These are phyloP conservation scores for Rhegmatorhina hoffmannsi DNA, from an alignment of 2,113 vertebrate genomes.

Conservation along the genomic window DNA sequence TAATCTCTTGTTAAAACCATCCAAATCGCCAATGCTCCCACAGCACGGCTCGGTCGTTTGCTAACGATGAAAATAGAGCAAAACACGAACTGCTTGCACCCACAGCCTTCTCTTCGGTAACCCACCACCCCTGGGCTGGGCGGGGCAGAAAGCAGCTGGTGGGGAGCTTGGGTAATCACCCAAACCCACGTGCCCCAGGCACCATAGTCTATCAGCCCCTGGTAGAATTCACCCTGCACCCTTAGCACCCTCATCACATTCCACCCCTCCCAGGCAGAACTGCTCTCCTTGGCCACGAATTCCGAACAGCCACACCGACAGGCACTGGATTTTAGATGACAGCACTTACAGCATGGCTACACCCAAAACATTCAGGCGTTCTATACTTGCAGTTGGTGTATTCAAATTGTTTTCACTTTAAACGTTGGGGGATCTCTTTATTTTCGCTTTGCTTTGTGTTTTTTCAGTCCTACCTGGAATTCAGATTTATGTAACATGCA, in stretches of 20 bases:
- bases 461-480: background rate
- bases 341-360: accelerated
- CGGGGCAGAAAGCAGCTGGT: background rate
- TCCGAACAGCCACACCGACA: accelerated
- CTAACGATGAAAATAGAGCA: background rate
- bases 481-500: background rate
- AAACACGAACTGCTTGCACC: background rate
- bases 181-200: accelerated
- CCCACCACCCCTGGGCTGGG: background rate
- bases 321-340: background rate
- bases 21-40: accelerated
- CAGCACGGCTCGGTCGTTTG: accelerated
- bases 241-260: background rate
- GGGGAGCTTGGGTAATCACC: background rate
- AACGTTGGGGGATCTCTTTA: background rate
- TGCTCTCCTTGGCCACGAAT: accelerated
- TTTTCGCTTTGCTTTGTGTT: background rate
- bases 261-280: accelerated
- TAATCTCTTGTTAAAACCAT: background rate
- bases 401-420: background rate
- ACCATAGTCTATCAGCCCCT: background rate
- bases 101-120: background rate
- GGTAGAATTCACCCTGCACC: accelerated
- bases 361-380: background rate
- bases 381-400: background rate